Evolutionary conservation across 2,888 invertebrate genomes (phyloP).

Genomic region (Nymphalis urticae): DNA sequence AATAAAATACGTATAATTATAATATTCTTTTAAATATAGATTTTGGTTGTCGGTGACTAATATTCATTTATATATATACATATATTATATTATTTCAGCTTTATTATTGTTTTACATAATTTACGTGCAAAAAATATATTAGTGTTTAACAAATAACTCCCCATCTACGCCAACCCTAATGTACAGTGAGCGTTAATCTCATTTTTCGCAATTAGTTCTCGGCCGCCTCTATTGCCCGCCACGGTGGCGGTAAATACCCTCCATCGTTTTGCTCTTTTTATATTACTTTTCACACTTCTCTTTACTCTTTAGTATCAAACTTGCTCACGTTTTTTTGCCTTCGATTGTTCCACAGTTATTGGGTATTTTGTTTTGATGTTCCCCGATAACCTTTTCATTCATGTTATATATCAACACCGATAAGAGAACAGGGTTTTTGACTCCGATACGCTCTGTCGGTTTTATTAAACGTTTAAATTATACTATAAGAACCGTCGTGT

Average conservation of each 20-base stretch:
- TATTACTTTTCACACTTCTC: conserved; percentile 56
- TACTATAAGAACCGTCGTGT: not conserved
- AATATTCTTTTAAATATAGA: no score
- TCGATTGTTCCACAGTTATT: conserved; percentile 20
- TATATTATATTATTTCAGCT: no score
- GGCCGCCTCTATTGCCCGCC: conserved; percentile 65
- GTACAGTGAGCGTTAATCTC: conserved; percentile 70
- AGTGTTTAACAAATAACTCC: not conserved
- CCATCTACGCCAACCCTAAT: conserved; percentile 46
- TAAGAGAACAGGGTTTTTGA: conserved; percentile 13
- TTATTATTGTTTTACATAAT: no score
- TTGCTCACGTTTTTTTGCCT: conserved; percentile 44
- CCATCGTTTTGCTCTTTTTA: conserved; percentile 56
- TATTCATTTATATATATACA: no score
- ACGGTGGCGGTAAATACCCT: conserved; percentile 60
- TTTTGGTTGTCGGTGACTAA: no score
- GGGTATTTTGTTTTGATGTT: conserved; percentile 13
- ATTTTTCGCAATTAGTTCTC: conserved; percentile 76
- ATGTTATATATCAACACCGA: conserved; percentile 10
- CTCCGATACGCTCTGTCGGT: conserved; percentile 4
- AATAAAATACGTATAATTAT: no score
- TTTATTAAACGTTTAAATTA: not conserved
- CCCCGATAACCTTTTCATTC: conserved; percentile 19
- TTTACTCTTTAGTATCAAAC: conserved; percentile 39
- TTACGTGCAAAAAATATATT: no score